Conservation (phyloP, 2,797 vertebrate species). For the Lindbergichthys nudifrons region DNA sequence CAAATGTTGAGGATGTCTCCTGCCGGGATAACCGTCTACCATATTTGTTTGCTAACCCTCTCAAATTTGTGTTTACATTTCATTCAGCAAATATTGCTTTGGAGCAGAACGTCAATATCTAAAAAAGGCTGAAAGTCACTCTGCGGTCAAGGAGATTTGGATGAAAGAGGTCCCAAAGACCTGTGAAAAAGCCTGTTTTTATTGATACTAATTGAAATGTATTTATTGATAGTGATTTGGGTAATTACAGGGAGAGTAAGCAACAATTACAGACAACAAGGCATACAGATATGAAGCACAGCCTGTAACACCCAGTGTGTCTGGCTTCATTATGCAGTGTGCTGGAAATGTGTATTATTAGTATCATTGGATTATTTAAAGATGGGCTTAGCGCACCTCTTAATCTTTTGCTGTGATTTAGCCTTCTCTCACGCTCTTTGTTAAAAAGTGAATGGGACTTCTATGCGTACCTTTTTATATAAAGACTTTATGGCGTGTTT, state of each 20-base stretch:
- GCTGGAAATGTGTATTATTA: slow-evolving; percentile 62
- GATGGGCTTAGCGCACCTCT: slow-evolving; percentile 51
- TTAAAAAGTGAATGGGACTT: slow-evolving; percentile 33
- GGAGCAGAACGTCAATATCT: slow-evolving; percentile 15
- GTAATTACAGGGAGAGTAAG: slow-evolving; percentile 7
- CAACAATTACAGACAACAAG: slow-evolving; percentile 11
- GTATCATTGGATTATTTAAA: slow-evolving; percentile 70
- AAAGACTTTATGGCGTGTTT: slow-evolving; percentile 12
- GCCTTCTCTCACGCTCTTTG: slow-evolving; percentile 35
- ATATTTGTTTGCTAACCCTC: slow-evolving; percentile 56
- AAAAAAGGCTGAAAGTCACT: slow-evolving; percentile 18
- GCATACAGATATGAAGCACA: neutral
- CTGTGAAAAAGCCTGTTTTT: neutral
- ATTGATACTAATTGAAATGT: slow-evolving; percentile 1
- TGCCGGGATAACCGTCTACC: slow-evolving; percentile 50
- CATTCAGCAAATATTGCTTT: slow-evolving; percentile 23
- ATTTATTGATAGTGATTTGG: slow-evolving; percentile 21
- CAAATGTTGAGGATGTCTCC: slow-evolving; percentile 60
- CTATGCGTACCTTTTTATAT: neutral
- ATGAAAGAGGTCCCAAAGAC: neutral
- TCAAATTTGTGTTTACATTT: slow-evolving; percentile 53
- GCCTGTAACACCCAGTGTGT: slow-evolving; percentile 22
- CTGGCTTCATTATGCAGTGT: slow-evolving; percentile 28
- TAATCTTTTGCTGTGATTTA: slow-evolving; percentile 61
- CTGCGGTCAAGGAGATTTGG: neutral